phyloP scores from a whole-genome alignment of 2,113 vertebrate species.

The Misgurnus anguillicaudatus region DNA sequence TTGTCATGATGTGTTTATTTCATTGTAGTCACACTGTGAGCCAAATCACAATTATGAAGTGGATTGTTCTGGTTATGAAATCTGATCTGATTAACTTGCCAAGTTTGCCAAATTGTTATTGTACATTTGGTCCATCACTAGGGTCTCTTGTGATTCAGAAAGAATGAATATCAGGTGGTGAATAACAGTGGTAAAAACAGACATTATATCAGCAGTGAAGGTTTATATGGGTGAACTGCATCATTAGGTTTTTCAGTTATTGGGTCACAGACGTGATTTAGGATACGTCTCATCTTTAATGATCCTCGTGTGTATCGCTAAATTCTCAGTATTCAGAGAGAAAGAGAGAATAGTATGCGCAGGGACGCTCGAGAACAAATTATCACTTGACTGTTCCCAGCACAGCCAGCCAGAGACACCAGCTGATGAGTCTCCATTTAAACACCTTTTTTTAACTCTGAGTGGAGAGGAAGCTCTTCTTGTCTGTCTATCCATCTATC shows the following conservation, averaged over 20 bases:
- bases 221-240: not conserved
- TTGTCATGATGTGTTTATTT: too few species aligned
- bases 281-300: not conserved
- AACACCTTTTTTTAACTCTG: too few species aligned
- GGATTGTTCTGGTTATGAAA: too few species aligned
- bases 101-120: too few species aligned
- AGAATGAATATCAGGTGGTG: too few species aligned
- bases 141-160: too few species aligned
- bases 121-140: too few species aligned
- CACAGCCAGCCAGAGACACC: not conserved
- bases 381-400: not conserved
- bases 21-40: too few species aligned
- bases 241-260: not conserved
- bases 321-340: not conserved
- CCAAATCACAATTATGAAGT: too few species aligned
- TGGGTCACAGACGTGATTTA: conserved; percentile 6
- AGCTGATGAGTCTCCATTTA: not conserved
- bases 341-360: not conserved
- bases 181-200: not conserved
- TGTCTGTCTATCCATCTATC: too few species aligned
- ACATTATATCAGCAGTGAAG: not conserved
- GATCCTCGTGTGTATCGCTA: not conserved
- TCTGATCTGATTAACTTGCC: too few species aligned
- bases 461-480: too few species aligned
- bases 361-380: not conserved